Evolutionary conservation across 2,113 vertebrate species (phyloP).

Genomic region (Saccopteryx leptura): DNA sequence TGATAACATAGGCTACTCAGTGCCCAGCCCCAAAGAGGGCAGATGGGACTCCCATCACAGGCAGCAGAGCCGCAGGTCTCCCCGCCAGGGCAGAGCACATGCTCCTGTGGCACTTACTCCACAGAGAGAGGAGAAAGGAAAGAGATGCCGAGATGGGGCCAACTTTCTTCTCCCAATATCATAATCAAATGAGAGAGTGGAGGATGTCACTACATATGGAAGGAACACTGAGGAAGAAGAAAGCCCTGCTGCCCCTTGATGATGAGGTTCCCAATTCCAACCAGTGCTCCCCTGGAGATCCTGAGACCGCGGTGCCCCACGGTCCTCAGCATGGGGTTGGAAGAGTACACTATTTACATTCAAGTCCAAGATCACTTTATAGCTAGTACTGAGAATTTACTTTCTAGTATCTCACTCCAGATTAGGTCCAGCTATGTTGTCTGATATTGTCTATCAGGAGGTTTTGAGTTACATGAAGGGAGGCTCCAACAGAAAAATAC

Average conservation of each 20-base stretch:
- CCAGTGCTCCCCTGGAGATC: background rate
- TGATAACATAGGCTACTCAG: background rate
- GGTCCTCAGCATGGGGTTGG: background rate
- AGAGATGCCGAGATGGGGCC: background rate
- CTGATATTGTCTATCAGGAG: background rate
- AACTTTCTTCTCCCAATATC: background rate
- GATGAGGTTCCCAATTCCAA: background rate
- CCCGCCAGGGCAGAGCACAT: background rate
- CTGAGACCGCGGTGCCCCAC: background rate
- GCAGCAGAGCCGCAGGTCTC: background rate
- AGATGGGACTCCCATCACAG: background rate
- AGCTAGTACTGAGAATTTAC: background rate
- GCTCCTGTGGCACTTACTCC: background rate
- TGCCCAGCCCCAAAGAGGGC: background rate
- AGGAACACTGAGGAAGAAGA: background rate
- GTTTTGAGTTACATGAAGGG: background rate
- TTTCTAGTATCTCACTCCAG: background rate
- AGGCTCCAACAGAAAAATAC: background rate
- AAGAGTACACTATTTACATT: background rate
- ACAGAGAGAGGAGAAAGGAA: background rate
- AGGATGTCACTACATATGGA: background rate
- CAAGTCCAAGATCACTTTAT: background rate
- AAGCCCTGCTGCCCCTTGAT: background rate
- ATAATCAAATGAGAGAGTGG: background rate
- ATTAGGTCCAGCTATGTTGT: background rate